Evolutionary conservation across 2,888 invertebrate genomes (phyloP).

Genomic region (Perithous albicinctus): DNA sequence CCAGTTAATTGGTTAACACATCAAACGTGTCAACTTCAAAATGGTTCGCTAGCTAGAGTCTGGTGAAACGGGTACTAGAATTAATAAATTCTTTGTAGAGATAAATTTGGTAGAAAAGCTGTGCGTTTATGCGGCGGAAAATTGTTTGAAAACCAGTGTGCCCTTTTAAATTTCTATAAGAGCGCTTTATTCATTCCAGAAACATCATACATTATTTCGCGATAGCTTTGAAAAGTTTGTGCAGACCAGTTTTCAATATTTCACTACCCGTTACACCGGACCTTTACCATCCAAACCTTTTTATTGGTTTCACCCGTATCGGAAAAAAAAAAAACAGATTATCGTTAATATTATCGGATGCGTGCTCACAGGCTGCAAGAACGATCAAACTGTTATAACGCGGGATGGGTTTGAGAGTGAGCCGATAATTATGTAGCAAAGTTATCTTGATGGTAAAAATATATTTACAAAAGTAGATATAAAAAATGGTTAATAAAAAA

Average conservation of each 20-base stretch:
- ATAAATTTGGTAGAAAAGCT: background rate
- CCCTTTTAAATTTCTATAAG: background rate
- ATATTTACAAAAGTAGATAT: slow-evolving; percentile 63
- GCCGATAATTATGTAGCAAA: slow-evolving; percentile 64
- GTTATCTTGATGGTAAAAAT: slow-evolving; percentile 61
- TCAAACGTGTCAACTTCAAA: background rate
- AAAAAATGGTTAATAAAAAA: slow-evolving; percentile 51
- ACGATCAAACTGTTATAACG: too few relatives aligned
- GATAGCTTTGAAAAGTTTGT: background rate
- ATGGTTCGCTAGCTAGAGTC: background rate
- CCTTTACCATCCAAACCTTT: background rate
- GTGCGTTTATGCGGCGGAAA: background rate
- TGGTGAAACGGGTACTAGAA: background rate
- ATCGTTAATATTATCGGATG: slow-evolving; percentile 10
- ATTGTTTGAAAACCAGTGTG: background rate
- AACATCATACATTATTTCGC: background rate
- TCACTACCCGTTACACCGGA: background rate
- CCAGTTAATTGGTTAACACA: too few relatives aligned
- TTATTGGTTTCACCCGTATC: background rate
- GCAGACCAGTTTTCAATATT: background rate
- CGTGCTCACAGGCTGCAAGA: slow-evolving; percentile 17
- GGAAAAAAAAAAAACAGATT: background rate
- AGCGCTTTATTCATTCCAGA: background rate
- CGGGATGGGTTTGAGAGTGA: background rate
- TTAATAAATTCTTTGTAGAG: too few relatives aligned